Conservation (phyloP, 2,113 vertebrate species). For the Rhinopomastus cyanomelas region DNA sequence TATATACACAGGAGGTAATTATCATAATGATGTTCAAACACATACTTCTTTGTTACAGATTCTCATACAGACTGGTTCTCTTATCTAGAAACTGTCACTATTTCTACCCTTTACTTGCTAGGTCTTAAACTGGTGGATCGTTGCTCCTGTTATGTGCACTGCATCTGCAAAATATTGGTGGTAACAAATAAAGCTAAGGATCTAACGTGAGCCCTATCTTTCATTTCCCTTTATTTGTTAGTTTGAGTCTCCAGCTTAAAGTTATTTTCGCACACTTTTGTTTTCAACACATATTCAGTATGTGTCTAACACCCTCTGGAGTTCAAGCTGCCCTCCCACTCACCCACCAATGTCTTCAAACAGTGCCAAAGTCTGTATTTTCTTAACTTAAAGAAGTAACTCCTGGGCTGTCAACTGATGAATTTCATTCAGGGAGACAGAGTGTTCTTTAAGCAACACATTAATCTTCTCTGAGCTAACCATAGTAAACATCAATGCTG, state of each 20-base stretch:
- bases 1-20: background rate
- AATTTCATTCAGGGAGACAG: constrained; percentile 20
- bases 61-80: background rate
- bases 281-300: constrained; percentile 47
- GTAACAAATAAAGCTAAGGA: constrained; percentile 2
- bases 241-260: background rate
- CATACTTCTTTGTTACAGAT: background rate
- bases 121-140: background rate
- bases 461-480: constrained; percentile 45
- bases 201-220: background rate
- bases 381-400: constrained; percentile 57
- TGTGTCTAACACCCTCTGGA: constrained; percentile 49
- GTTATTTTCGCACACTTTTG: constrained; percentile 44
- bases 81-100: background rate
- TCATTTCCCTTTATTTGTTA: constrained; percentile 46
- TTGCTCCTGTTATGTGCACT: background rate
- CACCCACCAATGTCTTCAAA: constrained; percentile 38
- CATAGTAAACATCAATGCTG: constrained; percentile 38
- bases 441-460: constrained; percentile 44
- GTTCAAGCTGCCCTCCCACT: constrained; percentile 39
- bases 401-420: constrained; percentile 38
- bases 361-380: constrained; percentile 46
- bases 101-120: background rate
- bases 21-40: background rate
- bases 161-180: background rate